A percentile compares a stretch with the other conserved stretches of the same genome.
Evolutionary conservation across 2,113 vertebrate genomes (phyloP).

Genomic region (Aptenodytes forsteri): DNA sequence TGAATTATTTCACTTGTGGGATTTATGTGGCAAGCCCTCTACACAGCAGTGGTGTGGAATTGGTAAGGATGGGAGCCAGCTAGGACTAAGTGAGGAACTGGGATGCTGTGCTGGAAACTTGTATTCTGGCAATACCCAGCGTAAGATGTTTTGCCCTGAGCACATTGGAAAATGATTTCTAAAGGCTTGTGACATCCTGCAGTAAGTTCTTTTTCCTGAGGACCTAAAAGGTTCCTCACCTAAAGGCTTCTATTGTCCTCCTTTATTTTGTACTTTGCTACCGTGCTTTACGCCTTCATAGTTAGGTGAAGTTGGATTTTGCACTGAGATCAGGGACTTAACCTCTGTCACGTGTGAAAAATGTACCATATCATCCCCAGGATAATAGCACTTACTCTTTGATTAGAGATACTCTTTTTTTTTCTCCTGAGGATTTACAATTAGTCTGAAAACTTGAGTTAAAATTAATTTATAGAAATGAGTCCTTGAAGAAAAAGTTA

Average conservation of each 20-base stretch:
- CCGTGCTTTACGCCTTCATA: not conserved
- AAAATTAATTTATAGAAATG: conserved; percentile 36
- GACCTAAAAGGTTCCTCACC: not conserved
- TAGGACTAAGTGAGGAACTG: not conserved
- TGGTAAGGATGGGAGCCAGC: not conserved
- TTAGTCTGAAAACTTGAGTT: conserved; percentile 22
- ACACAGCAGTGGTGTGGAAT: not conserved
- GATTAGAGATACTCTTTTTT: not conserved
- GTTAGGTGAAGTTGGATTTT: not conserved
- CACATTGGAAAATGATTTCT: not conserved
- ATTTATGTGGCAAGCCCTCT: not conserved
- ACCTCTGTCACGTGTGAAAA: conserved; percentile 54
- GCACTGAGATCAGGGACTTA: conserved; percentile 2
- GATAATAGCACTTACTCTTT: conserved; percentile 28
- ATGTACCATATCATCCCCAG: conserved; percentile 24
- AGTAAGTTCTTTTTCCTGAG: not conserved
- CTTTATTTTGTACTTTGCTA: conserved; percentile 5
- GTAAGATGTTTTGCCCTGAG: not conserved
- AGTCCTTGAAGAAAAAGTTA: conserved; percentile 38
- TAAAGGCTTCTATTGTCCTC: not conserved
- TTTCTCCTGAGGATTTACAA: conserved; percentile 11
- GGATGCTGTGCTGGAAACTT: not conserved
- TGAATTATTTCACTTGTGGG: not conserved
- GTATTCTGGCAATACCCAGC: not conserved
- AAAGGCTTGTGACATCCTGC: not conserved